phyloP scores from a whole-genome alignment of 2,113 vertebrate species.

The Neodon shergylaensis region DNA sequence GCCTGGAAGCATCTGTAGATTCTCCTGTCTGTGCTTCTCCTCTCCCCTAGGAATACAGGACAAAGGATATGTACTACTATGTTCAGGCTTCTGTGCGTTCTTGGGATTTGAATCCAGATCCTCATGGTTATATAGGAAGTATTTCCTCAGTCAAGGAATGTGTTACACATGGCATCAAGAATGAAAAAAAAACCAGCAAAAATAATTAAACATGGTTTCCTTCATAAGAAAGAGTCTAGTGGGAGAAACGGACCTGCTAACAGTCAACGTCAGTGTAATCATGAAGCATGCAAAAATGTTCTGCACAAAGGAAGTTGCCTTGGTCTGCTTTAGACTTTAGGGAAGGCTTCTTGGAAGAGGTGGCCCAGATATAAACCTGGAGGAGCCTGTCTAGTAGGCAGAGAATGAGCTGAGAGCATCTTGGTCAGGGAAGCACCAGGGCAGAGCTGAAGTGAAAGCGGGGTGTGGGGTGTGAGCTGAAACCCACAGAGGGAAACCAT shows the following conservation, averaged over 20 bases:
- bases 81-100: not conserved
- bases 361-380: not conserved
- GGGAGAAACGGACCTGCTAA: not conserved
- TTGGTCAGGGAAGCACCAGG: not conserved
- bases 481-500: not conserved
- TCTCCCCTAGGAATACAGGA: no score
- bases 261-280: not conserved
- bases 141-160: not conserved
- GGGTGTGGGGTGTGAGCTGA: fast-evolving
- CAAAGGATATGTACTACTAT: not conserved
- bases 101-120: not conserved
- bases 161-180: not conserved
- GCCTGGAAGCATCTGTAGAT: not conserved
- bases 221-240: not conserved
- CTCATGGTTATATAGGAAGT: not conserved
- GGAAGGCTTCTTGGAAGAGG: not conserved
- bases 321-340: not conserved
- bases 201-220: not conserved
- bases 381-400: not conserved
- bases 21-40: not conserved
- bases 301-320: not conserved
- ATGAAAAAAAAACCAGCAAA: not conserved
- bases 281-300: not conserved
- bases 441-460: not conserved
- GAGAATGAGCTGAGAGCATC: not conserved